These are phyloP conservation scores for Branchipolynoe longqiensis DNA, from an alignment of 2,888 invertebrate species.

Conservation along the genomic window DNA sequence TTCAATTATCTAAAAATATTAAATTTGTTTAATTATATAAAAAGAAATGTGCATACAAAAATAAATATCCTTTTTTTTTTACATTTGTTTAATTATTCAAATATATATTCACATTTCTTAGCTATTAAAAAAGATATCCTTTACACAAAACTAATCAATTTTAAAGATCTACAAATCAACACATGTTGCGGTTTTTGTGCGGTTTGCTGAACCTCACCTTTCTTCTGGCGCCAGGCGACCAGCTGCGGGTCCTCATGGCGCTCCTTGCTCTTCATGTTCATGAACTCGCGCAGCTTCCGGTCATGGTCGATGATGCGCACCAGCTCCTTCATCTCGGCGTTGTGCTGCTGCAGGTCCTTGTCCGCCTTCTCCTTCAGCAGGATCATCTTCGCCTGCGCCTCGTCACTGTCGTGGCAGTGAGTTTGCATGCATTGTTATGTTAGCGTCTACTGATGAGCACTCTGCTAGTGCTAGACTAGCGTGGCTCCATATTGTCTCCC, in stretches of 20 bases:
- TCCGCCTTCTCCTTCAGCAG: conserved; percentile 89
- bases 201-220: conserved; percentile 77
- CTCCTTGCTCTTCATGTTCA: conserved; percentile 90
- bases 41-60: neutral
- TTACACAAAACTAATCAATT: no score
- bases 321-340: conserved; percentile 92
- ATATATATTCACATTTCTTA: no score
- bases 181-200: no score
- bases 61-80: no score
- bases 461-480: no score
- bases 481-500: no score
- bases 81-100: no score
- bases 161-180: no score
- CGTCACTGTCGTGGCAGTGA: conserved; percentile 82
- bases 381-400: conserved; percentile 86
- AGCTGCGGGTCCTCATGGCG: conserved; percentile 83
- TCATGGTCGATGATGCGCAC: conserved; percentile 93
- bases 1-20: neutral
- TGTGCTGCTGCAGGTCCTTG: conserved; percentile 87
- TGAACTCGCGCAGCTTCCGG: conserved; percentile 91
- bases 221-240: conserved; percentile 80
- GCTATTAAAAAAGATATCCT: no score
- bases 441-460: no score
- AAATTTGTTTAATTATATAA: neutral
- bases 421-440: no score